These are phyloP conservation scores for Montipora capricornis DNA, from an alignment of 64 coral and sea anemone genomes.

Conservation along the genomic window DNA sequence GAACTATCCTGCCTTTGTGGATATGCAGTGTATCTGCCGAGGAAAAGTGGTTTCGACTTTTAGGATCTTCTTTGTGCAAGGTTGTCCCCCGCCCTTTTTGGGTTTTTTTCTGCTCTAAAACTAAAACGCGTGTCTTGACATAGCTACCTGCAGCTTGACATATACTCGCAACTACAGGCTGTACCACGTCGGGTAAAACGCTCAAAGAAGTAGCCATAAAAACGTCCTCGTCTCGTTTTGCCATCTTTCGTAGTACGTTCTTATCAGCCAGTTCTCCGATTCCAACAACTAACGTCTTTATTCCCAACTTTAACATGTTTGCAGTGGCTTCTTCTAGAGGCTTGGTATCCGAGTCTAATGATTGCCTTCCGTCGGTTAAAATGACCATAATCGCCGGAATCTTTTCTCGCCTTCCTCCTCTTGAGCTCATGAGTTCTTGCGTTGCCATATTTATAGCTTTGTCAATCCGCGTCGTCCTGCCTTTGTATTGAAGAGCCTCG, in stretches of 20 bases:
- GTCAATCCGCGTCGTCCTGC: constrained; percentile 72
- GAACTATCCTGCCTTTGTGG: too few relatives aligned
- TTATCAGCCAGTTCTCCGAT: constrained; percentile 40
- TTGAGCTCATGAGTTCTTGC: constrained; percentile 13
- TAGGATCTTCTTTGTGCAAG: too few relatives aligned
- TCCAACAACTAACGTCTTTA: constrained; percentile 64
- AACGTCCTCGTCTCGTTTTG: constrained; percentile 40
- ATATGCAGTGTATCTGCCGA: too few relatives aligned
- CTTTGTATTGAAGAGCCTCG: constrained; percentile 20
- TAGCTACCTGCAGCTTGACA: constrained; percentile 64
- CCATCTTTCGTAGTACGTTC: constrained; percentile 20
- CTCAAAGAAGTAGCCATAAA: constrained; percentile 4
- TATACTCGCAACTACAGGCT: constrained; percentile 41
- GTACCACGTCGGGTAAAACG: neutral
- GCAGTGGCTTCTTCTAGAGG: constrained; percentile 21
- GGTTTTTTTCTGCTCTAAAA: too few relatives aligned
- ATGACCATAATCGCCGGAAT: constrained; percentile 57
- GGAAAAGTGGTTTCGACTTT: too few relatives aligned
- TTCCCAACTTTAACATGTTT: constrained; percentile 1
- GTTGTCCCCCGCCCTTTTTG: too few relatives aligned
- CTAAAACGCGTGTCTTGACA: neutral
- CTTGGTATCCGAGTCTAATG: constrained; percentile 27
- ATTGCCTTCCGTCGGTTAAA: constrained; percentile 84
- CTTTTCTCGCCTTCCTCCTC: constrained; percentile 5
- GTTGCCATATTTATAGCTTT: constrained; percentile 38